phyloP scores from a whole-genome alignment of 2,113 vertebrate genomes.

The Ptilonorhynchus violaceus region DNA sequence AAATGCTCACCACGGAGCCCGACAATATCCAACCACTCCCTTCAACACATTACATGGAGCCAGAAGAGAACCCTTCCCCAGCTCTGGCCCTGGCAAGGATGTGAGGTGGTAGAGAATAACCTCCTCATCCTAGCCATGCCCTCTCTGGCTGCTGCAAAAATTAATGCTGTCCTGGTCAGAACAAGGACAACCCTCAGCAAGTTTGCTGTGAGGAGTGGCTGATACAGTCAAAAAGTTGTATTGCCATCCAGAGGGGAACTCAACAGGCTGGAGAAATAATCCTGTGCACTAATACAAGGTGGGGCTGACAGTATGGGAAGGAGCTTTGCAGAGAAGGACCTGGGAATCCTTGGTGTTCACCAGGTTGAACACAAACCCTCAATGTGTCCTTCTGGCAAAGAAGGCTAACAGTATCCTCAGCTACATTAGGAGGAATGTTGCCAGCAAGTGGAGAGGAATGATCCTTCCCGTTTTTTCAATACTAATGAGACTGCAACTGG shows the following conservation, averaged over 20 bases:
- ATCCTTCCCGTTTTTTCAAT: not conserved
- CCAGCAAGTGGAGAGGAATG: not conserved
- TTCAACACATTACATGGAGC: not conserved
- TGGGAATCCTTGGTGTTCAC: not conserved
- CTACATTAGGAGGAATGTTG: not conserved
- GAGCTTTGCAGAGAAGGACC: not conserved
- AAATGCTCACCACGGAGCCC: not conserved
- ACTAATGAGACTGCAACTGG: not conserved
- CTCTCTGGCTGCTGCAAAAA: not conserved
- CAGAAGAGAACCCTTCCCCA: not conserved
- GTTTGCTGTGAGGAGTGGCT: not conserved
- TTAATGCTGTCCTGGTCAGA: not conserved
- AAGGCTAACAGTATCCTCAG: not conserved
- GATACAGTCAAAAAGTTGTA: not conserved
- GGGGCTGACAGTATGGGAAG: fast-evolving
- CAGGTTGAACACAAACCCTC: not conserved
- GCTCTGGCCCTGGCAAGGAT: fast-evolving
- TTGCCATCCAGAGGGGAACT: not conserved
- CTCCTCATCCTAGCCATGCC: not conserved
- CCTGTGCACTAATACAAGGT: not conserved
- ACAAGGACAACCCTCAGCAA: not conserved
- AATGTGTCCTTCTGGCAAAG: not conserved
- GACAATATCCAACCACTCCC: not conserved
- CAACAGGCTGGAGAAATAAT: not conserved
- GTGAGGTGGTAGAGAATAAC: not conserved